These are phyloP conservation scores for Galeopsomyia nigrocyanea DNA, from an alignment of 2,888 invertebrate genomes.

Conservation along the genomic window DNA sequence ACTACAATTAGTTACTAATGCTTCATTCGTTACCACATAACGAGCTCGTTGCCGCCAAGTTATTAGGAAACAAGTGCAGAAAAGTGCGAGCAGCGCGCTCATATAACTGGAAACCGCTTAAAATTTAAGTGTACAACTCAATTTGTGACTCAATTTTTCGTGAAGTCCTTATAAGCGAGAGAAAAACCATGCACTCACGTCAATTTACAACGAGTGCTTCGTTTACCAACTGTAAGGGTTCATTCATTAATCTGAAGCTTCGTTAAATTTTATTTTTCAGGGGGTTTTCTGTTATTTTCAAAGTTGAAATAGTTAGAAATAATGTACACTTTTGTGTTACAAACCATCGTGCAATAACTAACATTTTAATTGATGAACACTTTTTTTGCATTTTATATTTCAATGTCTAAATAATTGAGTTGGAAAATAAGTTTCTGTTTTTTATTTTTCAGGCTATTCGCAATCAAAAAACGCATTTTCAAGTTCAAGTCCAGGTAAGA, in stretches of 20 bases:
- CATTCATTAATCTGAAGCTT: slow-evolving; percentile 37
- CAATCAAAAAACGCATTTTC: slow-evolving; percentile 64
- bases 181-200: slow-evolving; percentile 26
- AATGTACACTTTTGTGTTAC: not conserved
- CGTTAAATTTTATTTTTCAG: slow-evolving; percentile 40
- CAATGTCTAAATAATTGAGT: not conserved
- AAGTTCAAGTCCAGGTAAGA: slow-evolving; percentile 64
- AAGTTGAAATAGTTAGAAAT: slow-evolving; percentile 21
- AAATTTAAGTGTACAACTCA: slow-evolving; percentile 31
- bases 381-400: not conserved
- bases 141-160: slow-evolving; percentile 31
- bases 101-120: slow-evolving; percentile 15
- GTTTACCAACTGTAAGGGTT: slow-evolving; percentile 34
- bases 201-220: slow-evolving; percentile 25
- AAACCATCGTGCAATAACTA: not conserved
- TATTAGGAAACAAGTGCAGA: slow-evolving; percentile 4
- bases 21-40: slow-evolving; percentile 17
- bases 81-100: not conserved
- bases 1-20: slow-evolving; percentile 26
- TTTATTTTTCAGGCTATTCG: slow-evolving; percentile 61
- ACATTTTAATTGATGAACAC: not conserved
- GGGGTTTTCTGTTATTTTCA: not conserved
- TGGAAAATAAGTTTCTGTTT: slow-evolving; percentile 44
- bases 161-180: slow-evolving; percentile 13
- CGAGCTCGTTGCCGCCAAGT: slow-evolving; percentile 15